Percentiles rank a stretch among this genome's conserved stretches.
phyloP scores from a whole-genome alignment of 1,140 invertebrate genomes.

The Brevipalpus yothersi region DNA sequence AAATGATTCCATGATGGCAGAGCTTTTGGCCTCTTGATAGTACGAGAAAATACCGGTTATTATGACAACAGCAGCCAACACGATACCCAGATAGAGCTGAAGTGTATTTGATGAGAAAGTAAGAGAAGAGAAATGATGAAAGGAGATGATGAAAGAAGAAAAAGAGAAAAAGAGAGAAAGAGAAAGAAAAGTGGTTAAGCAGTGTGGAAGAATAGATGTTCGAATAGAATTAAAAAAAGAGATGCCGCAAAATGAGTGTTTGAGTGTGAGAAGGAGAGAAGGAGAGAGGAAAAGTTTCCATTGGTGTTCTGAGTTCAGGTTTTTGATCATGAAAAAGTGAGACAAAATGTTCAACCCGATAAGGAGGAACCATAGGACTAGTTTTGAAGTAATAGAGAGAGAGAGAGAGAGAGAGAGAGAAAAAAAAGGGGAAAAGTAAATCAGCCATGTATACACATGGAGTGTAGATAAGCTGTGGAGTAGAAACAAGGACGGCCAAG shows the following conservation, averaged over 20 bases:
- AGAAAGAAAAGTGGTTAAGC: neutral
- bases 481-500: no score
- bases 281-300: no score
- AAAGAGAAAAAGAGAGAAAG: neutral
- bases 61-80: conserved; percentile 18
- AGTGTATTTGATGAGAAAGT: no score
- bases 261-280: neutral
- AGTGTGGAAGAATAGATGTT: neutral
- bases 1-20: conserved; percentile 14
- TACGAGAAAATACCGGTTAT: conserved; percentile 20
- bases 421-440: no score
- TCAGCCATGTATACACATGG: no score
- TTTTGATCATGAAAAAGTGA: no score
- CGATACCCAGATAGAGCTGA: conserved; percentile 22
- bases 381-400: no score
- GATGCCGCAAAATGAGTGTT: neutral
- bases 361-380: no score
- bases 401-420: no score
- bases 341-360: no score
- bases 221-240: neutral
- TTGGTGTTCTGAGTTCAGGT: no score
- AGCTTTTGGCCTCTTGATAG: conserved; percentile 19
- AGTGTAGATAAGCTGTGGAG: no score
- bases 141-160: neutral
- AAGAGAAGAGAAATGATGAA: conserved; percentile 17